Percentiles rank a stretch among this genome's conserved stretches.
Conservation (phyloP, 2,888 invertebrate species). For the Petrophora chlorosata region DNA sequence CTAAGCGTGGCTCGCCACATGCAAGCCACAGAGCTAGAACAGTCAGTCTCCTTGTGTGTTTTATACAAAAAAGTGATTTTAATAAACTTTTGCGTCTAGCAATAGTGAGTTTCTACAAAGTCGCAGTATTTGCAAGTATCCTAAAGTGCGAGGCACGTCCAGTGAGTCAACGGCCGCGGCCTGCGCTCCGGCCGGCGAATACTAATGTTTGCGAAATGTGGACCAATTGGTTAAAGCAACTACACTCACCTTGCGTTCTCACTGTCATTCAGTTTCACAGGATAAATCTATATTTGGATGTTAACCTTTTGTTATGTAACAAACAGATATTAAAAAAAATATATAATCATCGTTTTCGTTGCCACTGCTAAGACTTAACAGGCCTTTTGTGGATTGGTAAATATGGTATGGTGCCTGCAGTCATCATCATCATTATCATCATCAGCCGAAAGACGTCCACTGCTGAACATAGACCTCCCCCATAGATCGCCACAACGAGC, state of each 20-base stretch:
- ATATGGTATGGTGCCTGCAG: no score
- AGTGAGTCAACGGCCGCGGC: conserved; percentile 42
- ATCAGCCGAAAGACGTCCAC: no score
- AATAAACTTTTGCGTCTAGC: no score
- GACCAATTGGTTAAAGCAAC: conserved; percentile 39
- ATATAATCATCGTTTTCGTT: not conserved
- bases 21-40: no score
- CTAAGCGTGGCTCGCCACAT: no score
- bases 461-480: no score
- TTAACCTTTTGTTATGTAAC: not conserved
- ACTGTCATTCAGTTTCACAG: conserved; percentile 32
- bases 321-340: not conserved
- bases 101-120: not conserved
- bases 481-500: no score
- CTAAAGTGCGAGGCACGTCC: conserved; percentile 41
- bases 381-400: no score
- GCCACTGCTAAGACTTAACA: no score
- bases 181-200: conserved; percentile 43
- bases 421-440: no score
- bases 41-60: no score
- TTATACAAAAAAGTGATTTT: no score
- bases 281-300: not conserved
- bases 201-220: conserved; percentile 53
- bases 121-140: conserved; percentile 15
- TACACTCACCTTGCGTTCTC: conserved; percentile 32